Evolutionary conservation across 2,113 vertebrate species (phyloP), one percentile per base, ranked within the genome.

Genomic region (Dinomys branickii): DNA sequence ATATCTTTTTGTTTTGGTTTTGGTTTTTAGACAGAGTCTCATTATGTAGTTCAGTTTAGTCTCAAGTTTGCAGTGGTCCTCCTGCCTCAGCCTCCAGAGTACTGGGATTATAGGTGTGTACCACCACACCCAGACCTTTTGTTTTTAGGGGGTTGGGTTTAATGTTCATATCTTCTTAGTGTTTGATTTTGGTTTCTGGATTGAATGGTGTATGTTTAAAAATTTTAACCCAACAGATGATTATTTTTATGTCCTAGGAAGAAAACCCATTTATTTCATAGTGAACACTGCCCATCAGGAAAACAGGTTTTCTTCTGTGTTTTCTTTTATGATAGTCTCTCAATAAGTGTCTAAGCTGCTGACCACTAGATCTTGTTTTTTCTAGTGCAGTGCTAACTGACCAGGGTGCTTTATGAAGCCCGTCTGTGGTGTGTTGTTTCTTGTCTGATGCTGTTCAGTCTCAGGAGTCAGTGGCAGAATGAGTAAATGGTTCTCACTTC

Each of bases 171-270:
- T 87, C 35, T 92, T 82, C n/a, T 2, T 81, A 19, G 26, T 59
- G 87, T 65, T 65, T 20, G 17, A 26, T 67, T 94, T 95, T 78
- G 6, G 84, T 75, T 93, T 85, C 20, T 93, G 80, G 4, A 7
- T 33, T 82, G 86, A 71, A 2, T 30, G 0, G 16, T 13, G 3
- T 11, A 71, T 89, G 20, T 83, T 90, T 91, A 35, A n/a, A 85
- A 93, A 65, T 78, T 88, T 90, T 93, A 28, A n/a, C 26, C 7
- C 10, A 73, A 2, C 35, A 85, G 16, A 30, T 35, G 88, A 88
- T 97, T 88, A 75, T 81, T 92, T 94, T 90, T 81, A 24, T 65
- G 47, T 47, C 26, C 44, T 89, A 14, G 47, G 16, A 35, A 24
- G 78, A 94, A 81, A 20, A 52, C 13, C 11, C 67, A 47, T 67